Evolutionary conservation across 2,888 invertebrate genomes (phyloP), one percentile per base, ranked within the genome.

Genomic region (Mesorhabditis spiculigera): DNA sequence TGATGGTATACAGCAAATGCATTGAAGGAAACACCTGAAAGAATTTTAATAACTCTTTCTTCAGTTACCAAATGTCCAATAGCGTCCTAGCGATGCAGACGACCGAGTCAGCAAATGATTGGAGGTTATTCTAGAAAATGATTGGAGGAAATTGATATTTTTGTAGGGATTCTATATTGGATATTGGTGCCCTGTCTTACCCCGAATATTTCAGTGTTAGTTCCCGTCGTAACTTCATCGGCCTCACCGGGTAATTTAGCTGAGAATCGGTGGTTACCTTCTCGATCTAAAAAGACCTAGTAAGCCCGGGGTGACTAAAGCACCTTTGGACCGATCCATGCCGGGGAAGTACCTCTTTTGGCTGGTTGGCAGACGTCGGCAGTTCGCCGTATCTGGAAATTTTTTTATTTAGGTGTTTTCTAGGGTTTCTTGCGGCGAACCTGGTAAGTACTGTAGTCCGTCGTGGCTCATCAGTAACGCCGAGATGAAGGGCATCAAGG

Each of bases 21-120:
- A 69, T 72, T 76, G 70, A 10, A 75, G 69, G 50, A 66, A 42
- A 43, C 16, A n/a, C n/a, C 8, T 5, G 13, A 65, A 41, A 28
- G 10, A 1, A 44, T 70, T 65, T 44, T n/a, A 74, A 50, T 10
- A 50, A n/a, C 8, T 50, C 73, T 73, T 74, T 70, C 50, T 72
- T 71, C 43, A 71, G 70, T 50, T 74, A 75, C 77, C 77, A 77
- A 4, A 74, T 68, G 68, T 77, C 75, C 69, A 77, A 77, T 5
- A 75, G 70, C 68, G 74, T 73, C 28, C 77, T 64, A 4, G 74
- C 71, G 8, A 77, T 65, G 42, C 77, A 77, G 3, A 72, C 65
- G 6, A 75, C 71, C 16, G 75, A 75, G 8, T 71, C 69, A 43
- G 74, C 75, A 63, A 77, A 73, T n/a, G 73, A 73, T 0, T 64